phyloP scores from a whole-genome alignment of 2,113 vertebrate species.

The Malaclemys terrapin region DNA sequence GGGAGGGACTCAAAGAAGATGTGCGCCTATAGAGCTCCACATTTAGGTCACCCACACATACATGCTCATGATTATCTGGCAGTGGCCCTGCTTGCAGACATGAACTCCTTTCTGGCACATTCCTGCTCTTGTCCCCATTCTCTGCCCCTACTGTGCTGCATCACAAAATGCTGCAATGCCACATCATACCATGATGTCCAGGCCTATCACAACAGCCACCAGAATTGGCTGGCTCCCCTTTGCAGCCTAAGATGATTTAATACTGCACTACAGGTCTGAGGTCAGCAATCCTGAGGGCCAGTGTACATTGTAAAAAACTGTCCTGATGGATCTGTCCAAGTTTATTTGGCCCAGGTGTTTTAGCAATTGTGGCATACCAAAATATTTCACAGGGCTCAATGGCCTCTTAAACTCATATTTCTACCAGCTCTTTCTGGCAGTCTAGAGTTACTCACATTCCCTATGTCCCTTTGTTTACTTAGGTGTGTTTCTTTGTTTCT shows the following conservation, averaged over 20 bases:
- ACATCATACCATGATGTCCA: no score
- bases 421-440: constrained; percentile 77
- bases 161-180: background rate
- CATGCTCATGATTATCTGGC: background rate
- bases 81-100: background rate
- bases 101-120: background rate
- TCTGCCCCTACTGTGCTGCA: background rate
- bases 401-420: constrained; percentile 73
- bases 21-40: background rate
- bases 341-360: constrained; percentile 81
- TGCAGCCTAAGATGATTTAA: constrained; percentile 7
- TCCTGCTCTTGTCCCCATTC: background rate
- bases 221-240: background rate
- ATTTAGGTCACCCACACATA: accelerated
- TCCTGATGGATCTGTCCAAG: constrained; percentile 66
- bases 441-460: constrained; percentile 64
- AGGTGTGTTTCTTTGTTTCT: constrained; percentile 85
- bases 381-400: constrained; percentile 74
- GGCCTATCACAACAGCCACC: background rate
- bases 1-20: background rate
- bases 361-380: constrained; percentile 74
- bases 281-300: constrained; percentile 57
- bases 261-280: constrained; percentile 12
- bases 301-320: constrained; percentile 60
- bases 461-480: constrained; percentile 79